Conservation (phyloP, 2,797 vertebrate species). For the Coregonus sp. region DNA sequence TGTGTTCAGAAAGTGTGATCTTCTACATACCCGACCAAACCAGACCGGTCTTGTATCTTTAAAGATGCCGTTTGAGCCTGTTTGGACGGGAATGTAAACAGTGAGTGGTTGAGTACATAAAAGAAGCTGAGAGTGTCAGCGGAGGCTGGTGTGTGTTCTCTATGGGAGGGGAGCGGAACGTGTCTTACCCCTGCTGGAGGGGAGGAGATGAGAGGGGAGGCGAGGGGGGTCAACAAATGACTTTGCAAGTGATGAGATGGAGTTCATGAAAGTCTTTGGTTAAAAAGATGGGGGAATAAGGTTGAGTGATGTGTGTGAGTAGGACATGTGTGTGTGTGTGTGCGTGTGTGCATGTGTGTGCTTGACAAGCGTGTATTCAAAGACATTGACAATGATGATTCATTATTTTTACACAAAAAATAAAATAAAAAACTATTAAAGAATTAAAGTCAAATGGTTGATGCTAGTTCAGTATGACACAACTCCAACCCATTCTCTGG, state of each 20-base stretch:
- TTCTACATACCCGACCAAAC: not conserved
- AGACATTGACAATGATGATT: not conserved
- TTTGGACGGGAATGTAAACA: conserved; percentile 51
- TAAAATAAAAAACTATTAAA: not conserved
- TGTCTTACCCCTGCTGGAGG: conserved; percentile 37
- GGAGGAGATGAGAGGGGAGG: conserved; percentile 21
- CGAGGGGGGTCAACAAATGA: conserved; percentile 45
- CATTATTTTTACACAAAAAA: not conserved
- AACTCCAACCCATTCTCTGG: not conserved
- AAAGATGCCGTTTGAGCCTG: conserved; percentile 16
- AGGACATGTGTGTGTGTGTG: not conserved
- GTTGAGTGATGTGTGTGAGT: not conserved
- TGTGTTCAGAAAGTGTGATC: not conserved
- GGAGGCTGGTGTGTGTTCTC: conserved; percentile 28
- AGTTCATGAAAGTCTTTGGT: conserved; percentile 15
- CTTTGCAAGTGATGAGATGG: conserved; percentile 41
- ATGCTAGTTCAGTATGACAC: not conserved
- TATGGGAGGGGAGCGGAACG: conserved; percentile 30
- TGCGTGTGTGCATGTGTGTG: too few relatives aligned
- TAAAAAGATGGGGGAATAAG: not conserved
- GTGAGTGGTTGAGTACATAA: conserved; percentile 21
- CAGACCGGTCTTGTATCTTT: not conserved
- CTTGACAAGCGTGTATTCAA: not conserved
- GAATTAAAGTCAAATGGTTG: conserved; percentile 29
- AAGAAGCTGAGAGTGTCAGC: conserved; percentile 26